phyloP scores from a whole-genome alignment of 2,797 vertebrate genomes.

The Podargus strigoides region DNA sequence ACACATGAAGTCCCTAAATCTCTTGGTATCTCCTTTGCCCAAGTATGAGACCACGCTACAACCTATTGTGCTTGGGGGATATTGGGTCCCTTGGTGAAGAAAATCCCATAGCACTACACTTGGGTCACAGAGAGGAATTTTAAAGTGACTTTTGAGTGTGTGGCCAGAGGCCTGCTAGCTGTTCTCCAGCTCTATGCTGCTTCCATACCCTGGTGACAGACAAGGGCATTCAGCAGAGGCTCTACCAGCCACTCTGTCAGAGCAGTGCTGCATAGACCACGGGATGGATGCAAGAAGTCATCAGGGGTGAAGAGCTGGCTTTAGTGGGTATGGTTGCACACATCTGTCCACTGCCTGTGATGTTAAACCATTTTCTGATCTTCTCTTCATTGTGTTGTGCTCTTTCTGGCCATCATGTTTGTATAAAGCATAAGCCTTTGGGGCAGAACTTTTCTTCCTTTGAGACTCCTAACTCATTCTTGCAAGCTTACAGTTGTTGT shows the following conservation, averaged over 20 bases:
- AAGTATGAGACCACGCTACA: not conserved
- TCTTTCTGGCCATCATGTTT: not conserved
- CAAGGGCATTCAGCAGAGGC: not conserved
- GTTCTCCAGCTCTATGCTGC: not conserved
- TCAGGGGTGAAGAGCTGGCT: not conserved
- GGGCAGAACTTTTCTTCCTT: slow-evolving; percentile 16
- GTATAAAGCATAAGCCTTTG: not conserved
- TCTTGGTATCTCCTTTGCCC: not conserved
- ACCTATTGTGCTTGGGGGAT: not conserved
- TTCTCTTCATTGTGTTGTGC: not conserved
- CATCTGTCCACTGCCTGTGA: not conserved
- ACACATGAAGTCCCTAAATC: not conserved
- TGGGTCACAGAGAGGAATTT: not conserved
- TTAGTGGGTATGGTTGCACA: not conserved
- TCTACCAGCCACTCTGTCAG: not conserved
- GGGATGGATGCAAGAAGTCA: not conserved
- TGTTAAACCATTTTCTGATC: not conserved
- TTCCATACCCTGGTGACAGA: not conserved
- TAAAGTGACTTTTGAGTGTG: not conserved
- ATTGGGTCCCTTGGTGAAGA: not conserved
- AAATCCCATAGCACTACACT: not conserved
- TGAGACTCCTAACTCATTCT: not conserved
- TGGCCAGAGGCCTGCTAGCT: not conserved
- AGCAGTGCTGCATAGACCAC: not conserved
- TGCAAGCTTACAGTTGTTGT: not conserved